Conservation (phyloP, 2,888 invertebrate genomes). For the Laothoe populi region DNA sequence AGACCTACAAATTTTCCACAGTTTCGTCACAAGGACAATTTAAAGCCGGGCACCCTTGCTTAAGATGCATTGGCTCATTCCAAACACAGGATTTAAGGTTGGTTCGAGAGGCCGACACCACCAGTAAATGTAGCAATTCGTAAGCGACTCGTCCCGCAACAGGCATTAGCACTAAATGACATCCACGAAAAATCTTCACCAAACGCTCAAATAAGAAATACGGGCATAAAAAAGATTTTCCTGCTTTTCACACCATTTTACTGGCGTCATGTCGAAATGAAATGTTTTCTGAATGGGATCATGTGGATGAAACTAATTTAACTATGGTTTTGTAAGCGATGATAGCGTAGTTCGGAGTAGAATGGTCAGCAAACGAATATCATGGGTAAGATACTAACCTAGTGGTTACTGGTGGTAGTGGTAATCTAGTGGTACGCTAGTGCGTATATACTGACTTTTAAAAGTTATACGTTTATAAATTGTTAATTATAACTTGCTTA, state of each 20-base stretch:
- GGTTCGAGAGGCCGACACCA: conserved; percentile 62
- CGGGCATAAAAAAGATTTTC: conserved; percentile 70
- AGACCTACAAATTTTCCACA: conserved; percentile 52
- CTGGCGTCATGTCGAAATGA: conserved; percentile 51
- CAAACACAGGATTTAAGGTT: conserved; percentile 76
- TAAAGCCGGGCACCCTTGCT: conserved; percentile 71
- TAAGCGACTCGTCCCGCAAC: conserved; percentile 75
- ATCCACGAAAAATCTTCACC: conserved; percentile 76
- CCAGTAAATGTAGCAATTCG: conserved; percentile 79
- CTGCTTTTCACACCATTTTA: conserved; percentile 54
- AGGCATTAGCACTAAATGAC: conserved; percentile 83
- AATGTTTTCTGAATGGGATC: conserved; percentile 44
- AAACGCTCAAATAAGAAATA: conserved; percentile 68
- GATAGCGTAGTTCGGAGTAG: too few relatives aligned
- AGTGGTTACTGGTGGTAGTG: too few relatives aligned
- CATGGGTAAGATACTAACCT: too few relatives aligned
- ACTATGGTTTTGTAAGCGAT: conserved; percentile 29
- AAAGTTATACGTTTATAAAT: too few relatives aligned
- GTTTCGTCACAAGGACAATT: conserved; percentile 67
- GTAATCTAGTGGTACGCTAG: too few relatives aligned
- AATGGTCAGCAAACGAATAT: too few relatives aligned
- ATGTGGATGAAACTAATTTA: conserved; percentile 27
- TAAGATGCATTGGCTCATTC: conserved; percentile 83
- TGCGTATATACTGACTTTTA: too few relatives aligned
- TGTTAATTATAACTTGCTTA: too few relatives aligned